A percentile compares a stretch with the other conserved stretches of the same genome.
These are phyloP conservation scores for Caenorhabditis inopinata DNA, from an alignment of 1,140 invertebrate species.

Conservation along the genomic window DNA sequence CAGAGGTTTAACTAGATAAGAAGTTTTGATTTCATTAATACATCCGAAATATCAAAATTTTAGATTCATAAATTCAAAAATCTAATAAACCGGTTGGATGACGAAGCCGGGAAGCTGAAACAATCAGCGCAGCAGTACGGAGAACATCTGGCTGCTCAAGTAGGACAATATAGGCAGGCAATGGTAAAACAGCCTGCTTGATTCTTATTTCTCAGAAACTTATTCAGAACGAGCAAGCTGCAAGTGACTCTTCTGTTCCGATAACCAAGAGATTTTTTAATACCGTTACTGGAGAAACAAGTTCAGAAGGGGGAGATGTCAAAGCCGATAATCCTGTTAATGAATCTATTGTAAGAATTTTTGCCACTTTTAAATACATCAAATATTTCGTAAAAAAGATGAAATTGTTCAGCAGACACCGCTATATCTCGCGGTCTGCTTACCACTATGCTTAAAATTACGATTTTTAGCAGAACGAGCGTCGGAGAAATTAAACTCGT, in stretches of 20 bases:
- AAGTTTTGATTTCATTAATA: no score
- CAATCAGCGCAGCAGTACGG: not conserved
- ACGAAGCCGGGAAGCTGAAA: constrained; percentile 9
- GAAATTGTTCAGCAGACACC: no score
- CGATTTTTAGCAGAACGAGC: no score
- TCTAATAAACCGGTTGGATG: constrained; percentile 3
- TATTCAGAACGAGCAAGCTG: not conserved
- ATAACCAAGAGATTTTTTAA: not conserved
- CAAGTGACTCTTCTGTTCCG: not conserved
- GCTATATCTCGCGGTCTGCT: no score
- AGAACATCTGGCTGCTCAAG: not conserved
- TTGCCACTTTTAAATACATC: no score
- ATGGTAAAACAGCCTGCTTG: no score
- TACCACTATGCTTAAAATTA: no score
- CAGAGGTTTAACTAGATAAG: no score
- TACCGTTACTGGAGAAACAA: not conserved
- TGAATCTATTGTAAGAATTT: not conserved
- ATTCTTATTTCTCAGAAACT: no score
- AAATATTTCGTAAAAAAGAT: no score
- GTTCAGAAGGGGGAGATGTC: not conserved
- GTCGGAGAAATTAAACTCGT: no score
- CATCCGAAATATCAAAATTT: not conserved
- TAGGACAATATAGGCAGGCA: not conserved
- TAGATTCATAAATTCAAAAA: constrained; percentile 10
- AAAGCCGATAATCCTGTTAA: not conserved